Evolutionary conservation across 2,797 vertebrate species (phyloP).

Genomic region (Lithobates pipiens): DNA sequence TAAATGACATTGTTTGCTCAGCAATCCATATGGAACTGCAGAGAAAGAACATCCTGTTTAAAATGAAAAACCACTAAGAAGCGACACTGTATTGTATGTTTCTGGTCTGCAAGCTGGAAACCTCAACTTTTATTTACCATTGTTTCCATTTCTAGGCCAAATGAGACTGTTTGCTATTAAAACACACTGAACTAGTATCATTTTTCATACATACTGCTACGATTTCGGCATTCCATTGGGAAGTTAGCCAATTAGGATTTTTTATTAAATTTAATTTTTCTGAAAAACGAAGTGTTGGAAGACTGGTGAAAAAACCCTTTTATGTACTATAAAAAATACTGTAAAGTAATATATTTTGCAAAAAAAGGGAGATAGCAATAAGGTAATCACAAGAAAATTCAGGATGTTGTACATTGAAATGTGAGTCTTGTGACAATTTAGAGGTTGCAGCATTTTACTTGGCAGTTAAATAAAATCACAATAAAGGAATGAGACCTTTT

Average conservation of each 20-base stretch:
- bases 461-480: background rate
- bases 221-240: no score
- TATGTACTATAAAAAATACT: background rate
- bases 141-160: no score
- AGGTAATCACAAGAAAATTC: background rate
- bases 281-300: background rate
- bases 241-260: no score
- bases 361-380: constrained; percentile 33
- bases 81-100: background rate
- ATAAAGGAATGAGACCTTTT: background rate
- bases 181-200: no score
- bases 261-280: background rate
- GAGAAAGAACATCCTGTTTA: background rate
- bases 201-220: no score
- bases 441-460: constrained; percentile 10
- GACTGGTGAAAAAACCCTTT: background rate
- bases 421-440: constrained; percentile 3
- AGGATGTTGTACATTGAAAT: background rate
- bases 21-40: background rate
- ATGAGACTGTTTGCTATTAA: no score
- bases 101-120: background rate
- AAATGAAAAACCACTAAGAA: background rate
- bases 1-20: background rate
- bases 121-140: background rate
- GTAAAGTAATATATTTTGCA: constrained; percentile 9